Percentiles rank a stretch among this genome's conserved stretches.
These are phyloP conservation scores for Trochalopteron elliotii DNA, from an alignment of 2,113 vertebrate species.

Conservation along the genomic window DNA sequence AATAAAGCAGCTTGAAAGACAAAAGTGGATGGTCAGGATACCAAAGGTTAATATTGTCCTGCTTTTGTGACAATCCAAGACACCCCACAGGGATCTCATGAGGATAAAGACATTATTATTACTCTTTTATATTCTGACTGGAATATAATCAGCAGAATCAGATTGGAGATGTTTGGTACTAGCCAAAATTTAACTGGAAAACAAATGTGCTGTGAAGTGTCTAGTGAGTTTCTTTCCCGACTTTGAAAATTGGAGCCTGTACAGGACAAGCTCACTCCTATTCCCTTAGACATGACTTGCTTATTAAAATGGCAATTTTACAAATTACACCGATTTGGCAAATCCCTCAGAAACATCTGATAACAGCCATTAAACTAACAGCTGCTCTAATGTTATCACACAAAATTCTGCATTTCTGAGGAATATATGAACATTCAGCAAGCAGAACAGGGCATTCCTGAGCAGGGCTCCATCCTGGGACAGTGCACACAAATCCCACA, in stretches of 20 bases:
- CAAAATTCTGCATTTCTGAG: not conserved
- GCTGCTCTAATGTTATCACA: not conserved
- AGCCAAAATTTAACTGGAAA: not conserved
- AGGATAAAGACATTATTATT: not conserved
- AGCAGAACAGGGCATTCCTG: not conserved
- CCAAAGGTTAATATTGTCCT: not conserved
- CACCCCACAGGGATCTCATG: not conserved
- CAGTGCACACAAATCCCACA: not conserved
- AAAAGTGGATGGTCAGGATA: not conserved
- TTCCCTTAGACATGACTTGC: slow-evolving; percentile 1
- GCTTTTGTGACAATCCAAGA: not conserved
- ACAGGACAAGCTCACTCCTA: not conserved
- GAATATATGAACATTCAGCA: not conserved
- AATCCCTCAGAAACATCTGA: slow-evolving; percentile 5
- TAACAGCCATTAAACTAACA: not conserved
- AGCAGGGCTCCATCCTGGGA: not conserved
- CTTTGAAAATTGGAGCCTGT: not conserved
- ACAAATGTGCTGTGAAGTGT: not conserved
- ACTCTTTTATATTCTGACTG: not conserved
- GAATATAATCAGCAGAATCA: not conserved
- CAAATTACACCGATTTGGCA: slow-evolving; percentile 12
- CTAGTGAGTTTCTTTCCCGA: not conserved
- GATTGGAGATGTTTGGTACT: not conserved
- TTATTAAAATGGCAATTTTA: slow-evolving; percentile 32
- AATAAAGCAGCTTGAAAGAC: not conserved